Conservation (phyloP, 2,888 invertebrate genomes). For the Agrotis puta region DNA sequence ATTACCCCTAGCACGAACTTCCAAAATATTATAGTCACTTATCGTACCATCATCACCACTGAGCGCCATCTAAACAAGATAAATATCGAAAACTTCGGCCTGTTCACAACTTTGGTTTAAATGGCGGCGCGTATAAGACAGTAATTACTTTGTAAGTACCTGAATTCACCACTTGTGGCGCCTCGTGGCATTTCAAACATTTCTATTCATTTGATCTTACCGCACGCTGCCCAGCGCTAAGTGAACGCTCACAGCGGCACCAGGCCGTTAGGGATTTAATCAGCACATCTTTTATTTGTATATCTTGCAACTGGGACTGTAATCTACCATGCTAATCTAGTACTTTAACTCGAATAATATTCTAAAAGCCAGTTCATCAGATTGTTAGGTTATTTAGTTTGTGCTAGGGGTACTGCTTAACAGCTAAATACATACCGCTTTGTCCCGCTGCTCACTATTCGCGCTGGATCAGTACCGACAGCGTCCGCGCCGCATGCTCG, state of each 20-base stretch:
- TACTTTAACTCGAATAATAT: not conserved
- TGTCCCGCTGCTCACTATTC: conserved; percentile 69
- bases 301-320: not conserved
- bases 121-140: no score
- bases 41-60: not conserved
- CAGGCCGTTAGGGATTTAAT: no score
- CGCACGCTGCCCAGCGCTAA: no score
- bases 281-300: no score
- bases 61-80: not conserved
- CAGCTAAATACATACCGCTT: conserved; percentile 74
- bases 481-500: conserved; percentile 42
- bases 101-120: no score
- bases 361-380: not conserved
- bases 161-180: no score
- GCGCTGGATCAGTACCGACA: conserved; percentile 56
- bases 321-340: not conserved
- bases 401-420: conserved; percentile 49
- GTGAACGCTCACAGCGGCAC: no score
- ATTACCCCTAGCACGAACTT: conserved; percentile 47
- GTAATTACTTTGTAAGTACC: no score
- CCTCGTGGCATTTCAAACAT: no score
- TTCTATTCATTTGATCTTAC: no score
- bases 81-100: not conserved
- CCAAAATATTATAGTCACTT: conserved; percentile 5
- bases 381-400: conserved; percentile 25